phyloP scores from a whole-genome alignment of 2,113 vertebrate genomes.

The Dipodomys ordii region DNA sequence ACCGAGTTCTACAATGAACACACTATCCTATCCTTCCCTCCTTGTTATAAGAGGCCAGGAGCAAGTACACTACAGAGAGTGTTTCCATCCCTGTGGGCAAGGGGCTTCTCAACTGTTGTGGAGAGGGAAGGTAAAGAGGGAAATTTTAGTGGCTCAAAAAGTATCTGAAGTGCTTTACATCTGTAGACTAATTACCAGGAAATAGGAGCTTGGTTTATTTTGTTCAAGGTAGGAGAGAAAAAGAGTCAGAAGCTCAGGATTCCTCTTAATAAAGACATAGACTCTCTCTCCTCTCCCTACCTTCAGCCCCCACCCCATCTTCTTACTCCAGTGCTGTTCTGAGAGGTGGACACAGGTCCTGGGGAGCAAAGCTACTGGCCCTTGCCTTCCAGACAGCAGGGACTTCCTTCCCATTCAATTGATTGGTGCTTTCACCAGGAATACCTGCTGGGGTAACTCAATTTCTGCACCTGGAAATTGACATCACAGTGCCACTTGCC shows the following conservation, averaged over 20 bases:
- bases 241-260: not conserved
- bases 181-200: not conserved
- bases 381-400: not conserved
- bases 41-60: not conserved
- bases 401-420: not conserved
- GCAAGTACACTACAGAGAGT: too few species aligned
- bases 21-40: not conserved
- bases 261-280: not conserved
- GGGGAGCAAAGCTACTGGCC: too few species aligned
- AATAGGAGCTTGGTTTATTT: not conserved
- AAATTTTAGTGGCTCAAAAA: not conserved
- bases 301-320: rapidly evolving
- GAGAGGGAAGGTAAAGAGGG: too few species aligned
- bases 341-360: not conserved
- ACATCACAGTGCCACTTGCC: not conserved
- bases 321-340: not conserved
- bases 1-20: not conserved
- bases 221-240: not conserved
- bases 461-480: conserved; percentile 42
- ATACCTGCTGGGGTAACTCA: not conserved
- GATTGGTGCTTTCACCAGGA: conserved; percentile 39
- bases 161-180: not conserved
- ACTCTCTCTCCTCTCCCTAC: not conserved
- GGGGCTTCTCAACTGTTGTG: not conserved
- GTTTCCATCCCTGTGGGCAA: not conserved